Evolutionary conservation across 2,888 invertebrate species (phyloP), one percentile per base, ranked within the genome.

Genomic region (Malthinus seriepunctatus): DNA sequence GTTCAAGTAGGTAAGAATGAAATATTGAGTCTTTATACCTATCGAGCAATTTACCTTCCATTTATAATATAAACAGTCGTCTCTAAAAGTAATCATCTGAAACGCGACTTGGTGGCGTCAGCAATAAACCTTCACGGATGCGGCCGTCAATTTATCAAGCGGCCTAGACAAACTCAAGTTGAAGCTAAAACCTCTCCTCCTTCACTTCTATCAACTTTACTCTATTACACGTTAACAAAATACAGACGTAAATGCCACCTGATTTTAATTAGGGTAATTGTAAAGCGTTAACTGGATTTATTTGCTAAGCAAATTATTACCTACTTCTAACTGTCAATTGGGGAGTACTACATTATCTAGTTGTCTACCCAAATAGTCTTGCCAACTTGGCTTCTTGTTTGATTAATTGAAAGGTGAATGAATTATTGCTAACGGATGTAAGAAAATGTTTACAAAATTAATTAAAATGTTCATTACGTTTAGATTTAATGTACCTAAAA

Each of bases 101-200:
- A 67, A 63, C 66, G 67, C 72, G 72, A 68, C 72, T 66, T 54
- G 49, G 60, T 63, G 71, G 72, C 73, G 72, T 71, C 71, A 64
- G 71, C 67, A 68, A 69, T 73, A 71, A 73, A 72, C 70, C 70
- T 70, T 67, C 67, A 66, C 66, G 64, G 68, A 67, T 68, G 63
- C 51, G 63, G 62, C 63, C 66, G 64, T 68, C 70, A 67, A 71
- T 73, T 72, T 71, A 72, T 73, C 70, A 69, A 69, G 61, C 66
- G 63, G 68, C 70, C 69, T 67, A 59, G 60, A 60, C 55, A 47
- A 55, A 34, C 51, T 60, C 48, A 60, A 59, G 59, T 59, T 38
- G 59, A 58, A 56, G 56, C 56, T 56, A 51, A 56, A 56, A 23
- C 23, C 23, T 23, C 23, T 23, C 23, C 23, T 23, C 23, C 61